Evolutionary conservation across 1,140 invertebrate genomes (phyloP).

Genomic region (Dreissena polymorpha): DNA sequence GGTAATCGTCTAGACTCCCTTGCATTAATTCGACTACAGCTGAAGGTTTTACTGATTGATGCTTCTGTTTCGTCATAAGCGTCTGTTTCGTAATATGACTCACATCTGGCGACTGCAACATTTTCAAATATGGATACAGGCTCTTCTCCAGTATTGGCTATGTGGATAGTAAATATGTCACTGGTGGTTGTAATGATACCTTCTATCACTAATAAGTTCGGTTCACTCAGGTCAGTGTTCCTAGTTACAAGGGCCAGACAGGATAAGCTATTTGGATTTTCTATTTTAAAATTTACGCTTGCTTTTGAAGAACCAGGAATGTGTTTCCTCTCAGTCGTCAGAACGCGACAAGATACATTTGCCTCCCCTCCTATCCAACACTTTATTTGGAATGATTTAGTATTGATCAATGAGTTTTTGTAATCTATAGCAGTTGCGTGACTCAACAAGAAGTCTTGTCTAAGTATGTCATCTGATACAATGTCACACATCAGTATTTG

Average conservation of each 20-base stretch:
- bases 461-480: conserved; percentile 24
- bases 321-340: background rate
- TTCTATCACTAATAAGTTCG: background rate
- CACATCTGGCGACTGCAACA: background rate
- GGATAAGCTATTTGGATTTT: background rate
- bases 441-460: conserved; percentile 26
- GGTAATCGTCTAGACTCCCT: background rate
- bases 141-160: conserved; percentile 4
- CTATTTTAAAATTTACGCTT: conserved; percentile 4
- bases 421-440: conserved; percentile 22
- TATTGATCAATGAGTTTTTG: background rate
- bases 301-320: conserved; percentile 3
- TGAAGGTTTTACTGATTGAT: background rate
- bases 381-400: background rate
- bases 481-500: conserved; percentile 18
- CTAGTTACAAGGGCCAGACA: background rate
- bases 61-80: too few species aligned
- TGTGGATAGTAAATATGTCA: conserved; percentile 8
- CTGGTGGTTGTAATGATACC: background rate
- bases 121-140: background rate
- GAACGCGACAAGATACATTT: background rate
- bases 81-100: too few species aligned
- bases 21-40: background rate
- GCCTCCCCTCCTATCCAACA: background rate
- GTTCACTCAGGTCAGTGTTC: background rate